Evolutionary conservation across 2,797 vertebrate species (phyloP), one percentile per base, ranked within the genome.

Genomic region (Danionella dracula): DNA sequence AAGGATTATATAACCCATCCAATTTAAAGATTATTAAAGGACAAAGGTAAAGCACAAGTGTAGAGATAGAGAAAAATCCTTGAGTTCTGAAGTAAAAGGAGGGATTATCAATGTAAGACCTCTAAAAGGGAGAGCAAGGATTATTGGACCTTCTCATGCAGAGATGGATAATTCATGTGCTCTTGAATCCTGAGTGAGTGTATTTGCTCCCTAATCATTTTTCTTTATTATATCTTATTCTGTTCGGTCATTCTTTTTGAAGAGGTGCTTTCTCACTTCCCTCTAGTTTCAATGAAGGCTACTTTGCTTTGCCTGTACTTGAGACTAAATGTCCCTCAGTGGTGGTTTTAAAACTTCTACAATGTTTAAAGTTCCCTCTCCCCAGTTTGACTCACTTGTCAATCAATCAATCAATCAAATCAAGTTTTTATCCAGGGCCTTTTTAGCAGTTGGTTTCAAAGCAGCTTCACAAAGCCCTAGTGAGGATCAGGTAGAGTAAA

Each of bases 141-240:
- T 71, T 74, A 70, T 61, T 69, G 56, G 49, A 74, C 67, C 66
- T 72, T 70, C 54, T 70, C 61, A 64, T 46, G 37, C 16, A 58
- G 38, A 13, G 55, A 72, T 71, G 44, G 57, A 72, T 73, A 69
- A 73, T 76, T 71, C 68, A 74, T 63, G 31, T 17, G 31, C 12
- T 12, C 50, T 23, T 35, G 19, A 46, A 67, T 51, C 32, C 55
- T n/a, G 17, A 45, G 50, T 55, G 56, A 62, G 44, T 48, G 19
- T 31, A 32, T 37, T 54, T 50, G 50, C 55, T 65, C 70, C 53
- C 5, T 32, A 35, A 16, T 32, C 56, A 44, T 49, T 48, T 54
- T 40, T 56, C 56, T 53, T 45, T 50, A 67, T 63, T 29, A 68
- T 53, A 44, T 58, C 49, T 54, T 31, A 42, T 57, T 69, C 56